Evolutionary conservation across 2,113 vertebrate genomes (phyloP).

Genomic region (Ophthalmolycus amberensis): DNA sequence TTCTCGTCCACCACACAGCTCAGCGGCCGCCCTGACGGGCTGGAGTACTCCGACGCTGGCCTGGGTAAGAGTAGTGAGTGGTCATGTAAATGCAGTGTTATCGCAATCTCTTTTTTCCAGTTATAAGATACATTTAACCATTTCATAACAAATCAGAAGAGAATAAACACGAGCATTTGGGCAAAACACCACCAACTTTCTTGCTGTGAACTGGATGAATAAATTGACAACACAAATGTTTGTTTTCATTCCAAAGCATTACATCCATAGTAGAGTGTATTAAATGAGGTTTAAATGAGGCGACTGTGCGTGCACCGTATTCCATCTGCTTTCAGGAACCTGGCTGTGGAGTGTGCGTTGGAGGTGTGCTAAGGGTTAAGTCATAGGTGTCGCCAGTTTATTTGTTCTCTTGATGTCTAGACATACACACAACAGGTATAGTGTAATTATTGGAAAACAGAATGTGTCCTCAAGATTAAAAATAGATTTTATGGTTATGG

Average conservation of each 20-base stretch:
- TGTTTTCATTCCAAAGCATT: conserved; percentile 12
- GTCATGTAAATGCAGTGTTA: not conserved
- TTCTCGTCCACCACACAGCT: conserved; percentile 97
- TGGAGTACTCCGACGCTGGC: conserved; percentile 95
- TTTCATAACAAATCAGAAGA: not conserved
- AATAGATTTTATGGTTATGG: conserved; percentile 27
- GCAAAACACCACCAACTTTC: not conserved
- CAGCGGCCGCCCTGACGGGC: conserved; percentile 91
- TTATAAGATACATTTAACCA: not conserved
- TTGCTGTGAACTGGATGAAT: conserved; percentile 6
- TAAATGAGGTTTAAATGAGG: not conserved
- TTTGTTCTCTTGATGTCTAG: conserved; percentile 37
- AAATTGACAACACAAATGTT: not conserved
- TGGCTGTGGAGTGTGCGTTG: not conserved
- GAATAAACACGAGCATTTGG: not conserved
- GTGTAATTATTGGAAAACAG: conserved; percentile 24
- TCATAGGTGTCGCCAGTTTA: conserved; percentile 1
- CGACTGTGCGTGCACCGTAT: not conserved
- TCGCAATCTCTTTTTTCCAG: not conserved
- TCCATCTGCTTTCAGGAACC: not conserved
- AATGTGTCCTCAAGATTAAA: not conserved
- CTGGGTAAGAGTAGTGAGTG: conserved; percentile 69
- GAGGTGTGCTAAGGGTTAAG: not conserved
- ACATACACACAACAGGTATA: conserved; percentile 21
- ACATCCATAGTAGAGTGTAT: not conserved